Conservation (phyloP, 1,140 invertebrate species). For the Cylas formicarius region DNA sequence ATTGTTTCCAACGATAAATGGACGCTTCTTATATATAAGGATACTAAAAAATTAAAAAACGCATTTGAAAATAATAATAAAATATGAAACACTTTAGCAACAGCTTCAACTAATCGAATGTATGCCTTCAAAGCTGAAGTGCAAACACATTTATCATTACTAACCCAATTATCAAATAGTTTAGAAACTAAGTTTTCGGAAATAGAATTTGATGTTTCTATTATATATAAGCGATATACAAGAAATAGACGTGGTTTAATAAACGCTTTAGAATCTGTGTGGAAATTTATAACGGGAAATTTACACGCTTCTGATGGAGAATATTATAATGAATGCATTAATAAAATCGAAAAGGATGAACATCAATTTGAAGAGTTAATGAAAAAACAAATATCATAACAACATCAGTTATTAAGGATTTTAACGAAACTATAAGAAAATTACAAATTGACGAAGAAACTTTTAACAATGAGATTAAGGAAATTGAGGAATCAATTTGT, state of each 20-base stretch:
- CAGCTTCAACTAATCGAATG: conserved; percentile 4
- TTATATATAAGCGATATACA: too few relatives aligned
- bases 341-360: conserved; percentile 21
- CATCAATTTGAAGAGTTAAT: conserved; percentile 19
- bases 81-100: conserved; percentile 5
- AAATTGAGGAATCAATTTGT: conserved; percentile 10
- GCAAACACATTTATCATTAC: conserved; percentile 12
- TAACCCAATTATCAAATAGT: conserved; percentile 9
- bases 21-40: conserved; percentile 15
- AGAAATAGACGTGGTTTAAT: conserved; percentile 19
- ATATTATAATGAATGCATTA: conserved; percentile 24
- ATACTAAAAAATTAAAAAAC: conserved; percentile 3
- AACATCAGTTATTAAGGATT: conserved; percentile 20
- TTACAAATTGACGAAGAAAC: conserved; percentile 19
- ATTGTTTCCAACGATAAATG: conserved; percentile 22
- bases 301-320: conserved; percentile 22
- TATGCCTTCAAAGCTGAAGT: conserved; percentile 4
- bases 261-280: too few relatives aligned
- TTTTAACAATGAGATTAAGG: conserved; percentile 18
- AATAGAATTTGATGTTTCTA: too few relatives aligned
- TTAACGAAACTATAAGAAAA: conserved; percentile 23
- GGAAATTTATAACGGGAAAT: conserved; percentile 24
- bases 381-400: conserved; percentile 23
- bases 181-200: too few relatives aligned
- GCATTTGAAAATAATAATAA: conserved; percentile 11